A percentile compares a stretch with the other conserved stretches of the same genome.
Evolutionary conservation across 1,140 invertebrate genomes (phyloP).

Genomic region (Eumaeus atala): DNA sequence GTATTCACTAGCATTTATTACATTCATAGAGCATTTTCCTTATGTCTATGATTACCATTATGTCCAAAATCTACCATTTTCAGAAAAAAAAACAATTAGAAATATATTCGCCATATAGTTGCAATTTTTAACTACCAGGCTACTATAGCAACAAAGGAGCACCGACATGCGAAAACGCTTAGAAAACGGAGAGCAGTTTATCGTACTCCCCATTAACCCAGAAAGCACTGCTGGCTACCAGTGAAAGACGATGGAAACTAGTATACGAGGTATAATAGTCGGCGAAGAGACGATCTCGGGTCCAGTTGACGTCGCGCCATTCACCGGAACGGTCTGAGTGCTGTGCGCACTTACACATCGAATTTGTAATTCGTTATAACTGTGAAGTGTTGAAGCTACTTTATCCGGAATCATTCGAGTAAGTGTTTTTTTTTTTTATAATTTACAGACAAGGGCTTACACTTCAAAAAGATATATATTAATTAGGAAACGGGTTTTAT

Average conservation of each 20-base stretch:
- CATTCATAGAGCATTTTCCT: too few relatives aligned
- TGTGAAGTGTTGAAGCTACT: conserved; percentile 32
- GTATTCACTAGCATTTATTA: too few relatives aligned
- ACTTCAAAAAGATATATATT: too few relatives aligned
- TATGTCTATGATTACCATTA: too few relatives aligned
- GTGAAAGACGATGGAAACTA: conserved; percentile 67
- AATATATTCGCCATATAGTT: too few relatives aligned
- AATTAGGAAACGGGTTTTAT: too few relatives aligned
- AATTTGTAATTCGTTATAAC: conserved; percentile 30
- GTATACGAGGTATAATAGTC: conserved; percentile 65
- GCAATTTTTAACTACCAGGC: conserved; percentile 29
- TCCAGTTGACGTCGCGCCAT: conserved; percentile 44
- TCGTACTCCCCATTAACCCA: conserved; percentile 66
- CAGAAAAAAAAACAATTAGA: too few relatives aligned
- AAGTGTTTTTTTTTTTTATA: conserved; percentile 25
- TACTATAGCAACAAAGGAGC: conserved; percentile 39
- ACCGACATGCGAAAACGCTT: conserved; percentile 52
- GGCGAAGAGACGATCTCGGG: conserved; percentile 29
- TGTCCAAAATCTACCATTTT: too few relatives aligned
- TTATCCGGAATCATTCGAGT: conserved; percentile 29
- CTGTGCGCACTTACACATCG: conserved; percentile 17
- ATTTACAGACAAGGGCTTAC: too few relatives aligned
- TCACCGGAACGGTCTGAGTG: conserved; percentile 33
- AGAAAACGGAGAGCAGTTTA: conserved; percentile 55
- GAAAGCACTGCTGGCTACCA: conserved; percentile 53